Evolutionary conservation across 2,113 vertebrate genomes (phyloP).

Genomic region (Galemys pyrenaicus): DNA sequence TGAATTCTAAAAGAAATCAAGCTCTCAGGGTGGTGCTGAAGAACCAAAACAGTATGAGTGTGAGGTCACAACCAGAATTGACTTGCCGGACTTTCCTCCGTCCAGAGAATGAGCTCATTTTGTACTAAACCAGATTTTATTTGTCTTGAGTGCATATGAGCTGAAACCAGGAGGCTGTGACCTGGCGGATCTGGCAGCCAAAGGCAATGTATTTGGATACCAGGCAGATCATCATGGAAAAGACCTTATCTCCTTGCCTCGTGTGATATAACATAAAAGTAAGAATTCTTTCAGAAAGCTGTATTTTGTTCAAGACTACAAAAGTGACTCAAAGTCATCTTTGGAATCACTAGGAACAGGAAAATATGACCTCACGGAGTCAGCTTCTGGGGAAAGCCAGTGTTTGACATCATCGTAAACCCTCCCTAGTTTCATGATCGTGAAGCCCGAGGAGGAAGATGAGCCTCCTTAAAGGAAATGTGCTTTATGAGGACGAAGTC

Average conservation of each 20-base stretch:
- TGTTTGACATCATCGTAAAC: background rate
- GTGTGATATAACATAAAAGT: background rate
- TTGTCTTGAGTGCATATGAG: background rate
- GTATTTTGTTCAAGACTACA: slow-evolving; percentile 9
- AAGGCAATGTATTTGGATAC: background rate
- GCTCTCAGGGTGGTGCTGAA: background rate
- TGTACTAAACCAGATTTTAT: background rate
- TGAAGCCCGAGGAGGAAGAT: background rate
- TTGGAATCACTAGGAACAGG: background rate
- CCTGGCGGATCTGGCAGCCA: background rate
- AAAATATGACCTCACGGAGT: background rate
- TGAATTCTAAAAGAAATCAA: slow-evolving; percentile 7
- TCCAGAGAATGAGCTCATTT: slow-evolving; percentile 31
- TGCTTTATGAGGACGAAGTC: background rate
- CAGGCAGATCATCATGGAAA: background rate
- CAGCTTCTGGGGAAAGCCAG: background rate
- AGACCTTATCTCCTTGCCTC: background rate
- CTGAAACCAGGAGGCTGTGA: background rate
- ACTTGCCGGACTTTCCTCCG: background rate
- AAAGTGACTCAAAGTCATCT: slow-evolving; percentile 13
- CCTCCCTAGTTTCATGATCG: background rate
- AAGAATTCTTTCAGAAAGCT: background rate
- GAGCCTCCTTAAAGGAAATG: background rate
- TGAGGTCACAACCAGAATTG: background rate
- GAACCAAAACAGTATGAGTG: background rate